Percentiles rank a stretch among this genome's conserved stretches.
These are phyloP conservation scores for Hyles lineata DNA, from an alignment of 2,888 invertebrate genomes.

Conservation along the genomic window DNA sequence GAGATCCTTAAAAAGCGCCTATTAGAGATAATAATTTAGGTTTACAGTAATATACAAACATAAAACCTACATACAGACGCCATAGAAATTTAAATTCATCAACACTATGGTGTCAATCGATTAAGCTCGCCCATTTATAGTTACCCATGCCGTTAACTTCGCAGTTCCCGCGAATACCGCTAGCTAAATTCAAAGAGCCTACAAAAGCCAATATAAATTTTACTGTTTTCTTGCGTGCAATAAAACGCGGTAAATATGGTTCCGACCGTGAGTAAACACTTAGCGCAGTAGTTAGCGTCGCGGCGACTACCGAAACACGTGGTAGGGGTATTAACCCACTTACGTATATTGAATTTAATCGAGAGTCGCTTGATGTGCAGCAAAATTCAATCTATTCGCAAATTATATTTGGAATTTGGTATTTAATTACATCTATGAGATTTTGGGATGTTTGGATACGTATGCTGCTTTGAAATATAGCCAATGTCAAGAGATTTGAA, in stretches of 20 bases:
- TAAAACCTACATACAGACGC: too few relatives aligned
- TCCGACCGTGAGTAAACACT: slow-evolving; percentile 29
- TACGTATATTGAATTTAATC: slow-evolving; percentile 13
- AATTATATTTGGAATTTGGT: slow-evolving; percentile 17
- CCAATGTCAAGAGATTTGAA: too few relatives aligned
- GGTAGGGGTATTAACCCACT: slow-evolving; percentile 25
- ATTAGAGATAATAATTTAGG: too few relatives aligned
- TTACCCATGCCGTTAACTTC: background rate
- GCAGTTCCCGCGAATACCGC: background rate
- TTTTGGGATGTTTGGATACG: background rate
- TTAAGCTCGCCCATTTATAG: background rate
- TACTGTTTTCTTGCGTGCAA: slow-evolving; percentile 27
- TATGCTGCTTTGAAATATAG: background rate
- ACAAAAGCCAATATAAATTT: slow-evolving; percentile 14
- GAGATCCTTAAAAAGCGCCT: too few relatives aligned
- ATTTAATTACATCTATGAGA: background rate
- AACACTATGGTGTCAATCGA: background rate
- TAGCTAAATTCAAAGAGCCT: slow-evolving; percentile 20
- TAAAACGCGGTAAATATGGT: slow-evolving; percentile 12
- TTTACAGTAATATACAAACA: background rate
- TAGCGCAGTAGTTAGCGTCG: slow-evolving; percentile 13
- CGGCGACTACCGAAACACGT: slow-evolving; percentile 23
- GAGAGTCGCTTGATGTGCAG: slow-evolving; percentile 9
- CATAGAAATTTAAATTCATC: background rate
- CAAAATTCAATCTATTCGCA: slow-evolving; percentile 11